These are phyloP conservation scores for Smutsia gigantea DNA, from an alignment of 2,797 vertebrate species.

Conservation along the genomic window DNA sequence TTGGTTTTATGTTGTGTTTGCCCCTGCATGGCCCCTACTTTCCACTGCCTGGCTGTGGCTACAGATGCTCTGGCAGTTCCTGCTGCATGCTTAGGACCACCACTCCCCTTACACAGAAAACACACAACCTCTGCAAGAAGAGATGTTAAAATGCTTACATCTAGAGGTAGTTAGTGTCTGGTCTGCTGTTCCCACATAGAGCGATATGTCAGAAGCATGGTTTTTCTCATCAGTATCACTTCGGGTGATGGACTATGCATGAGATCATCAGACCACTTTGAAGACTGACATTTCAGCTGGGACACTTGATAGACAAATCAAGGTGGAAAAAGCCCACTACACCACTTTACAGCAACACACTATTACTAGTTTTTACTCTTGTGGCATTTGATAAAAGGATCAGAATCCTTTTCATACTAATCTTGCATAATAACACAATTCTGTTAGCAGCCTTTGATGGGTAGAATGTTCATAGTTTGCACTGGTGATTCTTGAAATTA, in stretches of 20 bases:
- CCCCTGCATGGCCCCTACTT: slow-evolving; percentile 57
- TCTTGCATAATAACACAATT: neutral
- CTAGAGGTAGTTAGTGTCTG: neutral
- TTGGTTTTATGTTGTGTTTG: slow-evolving; percentile 52
- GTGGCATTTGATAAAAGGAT: neutral
- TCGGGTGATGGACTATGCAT: neutral
- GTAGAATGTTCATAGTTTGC: neutral
- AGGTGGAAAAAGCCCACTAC: neutral
- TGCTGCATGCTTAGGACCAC: slow-evolving; percentile 63
- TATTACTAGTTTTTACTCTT: neutral
- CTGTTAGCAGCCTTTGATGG: neutral
- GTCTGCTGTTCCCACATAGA: neutral
- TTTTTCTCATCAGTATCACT: slow-evolving; percentile 1
- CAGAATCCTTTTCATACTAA: neutral
- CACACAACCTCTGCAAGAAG: neutral
- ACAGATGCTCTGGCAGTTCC: slow-evolving; percentile 59
- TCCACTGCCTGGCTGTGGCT: slow-evolving; percentile 62
- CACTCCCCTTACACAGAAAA: neutral
- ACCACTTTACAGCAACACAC: neutral
- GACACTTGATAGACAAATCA: neutral
- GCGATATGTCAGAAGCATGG: neutral
- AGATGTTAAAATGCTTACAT: neutral
- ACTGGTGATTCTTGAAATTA: neutral
- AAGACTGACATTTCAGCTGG: neutral
- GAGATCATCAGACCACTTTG: neutral